Evolutionary conservation across 2,113 vertebrate species (phyloP), one percentile per base, ranked within the genome.

Genomic region (Chiloscyllium plagiosum): DNA sequence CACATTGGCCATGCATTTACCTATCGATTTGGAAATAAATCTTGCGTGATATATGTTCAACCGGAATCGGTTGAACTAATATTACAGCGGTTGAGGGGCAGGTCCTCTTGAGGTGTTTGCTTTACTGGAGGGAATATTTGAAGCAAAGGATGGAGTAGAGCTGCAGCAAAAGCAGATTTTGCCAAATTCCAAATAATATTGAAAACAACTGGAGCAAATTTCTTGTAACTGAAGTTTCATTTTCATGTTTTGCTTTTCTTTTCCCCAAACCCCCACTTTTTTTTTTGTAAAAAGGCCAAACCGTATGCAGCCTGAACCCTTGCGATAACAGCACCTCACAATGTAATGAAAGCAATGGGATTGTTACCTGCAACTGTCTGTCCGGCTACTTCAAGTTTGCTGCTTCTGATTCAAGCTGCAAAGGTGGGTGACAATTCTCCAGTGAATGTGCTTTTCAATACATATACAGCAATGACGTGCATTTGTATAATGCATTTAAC

Each of bases 351-450:
- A 95, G 17, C 22, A 72, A 95, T 95, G 94, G 94, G 20, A 70
- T 72, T 70, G 69, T 2, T 29, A 29, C 4, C 42, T 95, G 94
- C 26, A 52, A 52, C 68, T 95, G 94, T 6, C 68, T 95, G 12
- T 42, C 94, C 19, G 94, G 94, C 24, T 95, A 95, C 94, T 76
- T 76, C 94, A 95, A 95, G 37, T 95, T 76, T 52, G 24, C 2
- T 50, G 4, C 22, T 7, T 72, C 47, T 72, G 94, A 95, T 52
- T 68, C 42, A 76, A 95, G 94, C 69, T 95, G 94, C 69, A 95
- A 95, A 95, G 94, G 94, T 95, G 66, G 7, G 89, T 66, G 17
- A 20, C 19, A 37, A 2, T 5, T 93, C 17, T 65, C 17, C 65
- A 20, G 15, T 20, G 19, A 68, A 22, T 37, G 89, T 66, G 89